Conservation (phyloP, 2,888 invertebrate species). For the Eupithecia dodoneata region DNA sequence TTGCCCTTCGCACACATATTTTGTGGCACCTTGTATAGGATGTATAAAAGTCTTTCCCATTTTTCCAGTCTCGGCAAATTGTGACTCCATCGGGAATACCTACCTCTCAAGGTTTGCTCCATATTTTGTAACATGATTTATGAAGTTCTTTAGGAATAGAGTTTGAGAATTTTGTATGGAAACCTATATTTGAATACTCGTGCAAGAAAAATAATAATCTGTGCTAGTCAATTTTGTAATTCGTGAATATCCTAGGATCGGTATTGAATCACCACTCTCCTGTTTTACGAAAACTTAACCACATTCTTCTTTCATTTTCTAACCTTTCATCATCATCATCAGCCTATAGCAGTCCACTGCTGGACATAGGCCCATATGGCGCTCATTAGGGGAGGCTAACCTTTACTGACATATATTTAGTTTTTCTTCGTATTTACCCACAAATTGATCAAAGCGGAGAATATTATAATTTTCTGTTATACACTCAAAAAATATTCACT, state of each 20-base stretch:
- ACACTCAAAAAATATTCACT: conserved; percentile 23
- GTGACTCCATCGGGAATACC: conserved; percentile 26
- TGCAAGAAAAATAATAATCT: not conserved
- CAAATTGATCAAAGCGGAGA: not conserved
- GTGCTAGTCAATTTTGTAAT: not conserved
- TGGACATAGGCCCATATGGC: too few relatives aligned
- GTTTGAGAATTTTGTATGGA: not conserved
- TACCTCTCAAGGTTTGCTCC: conserved; percentile 10
- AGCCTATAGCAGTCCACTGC: too few relatives aligned
- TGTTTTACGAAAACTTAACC: not conserved
- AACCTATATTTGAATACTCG: not conserved
- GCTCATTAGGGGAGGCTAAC: not conserved
- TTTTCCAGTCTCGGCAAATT: conserved; percentile 33
- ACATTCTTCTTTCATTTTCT: not conserved
- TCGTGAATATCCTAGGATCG: not conserved
- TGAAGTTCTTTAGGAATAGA: conserved; percentile 9
- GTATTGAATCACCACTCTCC: not conserved
- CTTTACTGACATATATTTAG: not conserved
- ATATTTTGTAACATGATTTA: conserved; percentile 34
- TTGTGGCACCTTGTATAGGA: conserved; percentile 6
- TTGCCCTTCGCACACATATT: not conserved
- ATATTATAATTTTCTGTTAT: conserved; percentile 11
- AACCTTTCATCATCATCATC: not conserved
- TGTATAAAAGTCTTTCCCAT: conserved; percentile 17
- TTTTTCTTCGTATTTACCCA: not conserved